Base-by-base conservation (phyloP, 2,888 invertebrate species). In the Ferdinandea cuprea region DNA sequence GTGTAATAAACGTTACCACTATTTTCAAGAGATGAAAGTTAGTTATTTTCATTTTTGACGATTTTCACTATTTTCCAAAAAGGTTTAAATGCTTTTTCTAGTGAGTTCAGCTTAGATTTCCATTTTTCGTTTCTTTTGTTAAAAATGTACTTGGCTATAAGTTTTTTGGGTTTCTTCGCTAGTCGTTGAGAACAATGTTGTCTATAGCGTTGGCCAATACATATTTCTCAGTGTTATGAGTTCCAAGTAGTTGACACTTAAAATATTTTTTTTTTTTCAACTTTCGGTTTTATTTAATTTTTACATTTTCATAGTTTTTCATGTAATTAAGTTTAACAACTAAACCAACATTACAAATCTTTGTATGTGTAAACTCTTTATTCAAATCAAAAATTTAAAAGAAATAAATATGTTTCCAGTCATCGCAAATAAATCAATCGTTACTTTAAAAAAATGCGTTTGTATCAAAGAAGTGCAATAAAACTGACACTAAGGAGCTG, bases 51-150 rank as follows among this genome's bases (percentile, higher is more conserved):
- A 11, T 56, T 56, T 56, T 19, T 56, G 8, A 11, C 17, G n/a
- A 56, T 6, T 37, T 54, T 54, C 11, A 40, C 40, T 1, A 58
- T 58, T 15, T 40, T 40, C 40, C 58, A 40, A n/a, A 37, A 56
- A 8, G 37, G 25, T 21, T 56, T 21, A 13, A 19, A 35, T 19
- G 17, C n/a, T 35, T 54, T 54, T 2, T 58, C 40, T 13, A 28
- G 1, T 7, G 37, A 56, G 1, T 13, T 40, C 1, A 56, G 21
- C 21, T 25, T 56, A 8, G 4, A 13, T 21, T 42, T 59, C 42
- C 42, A 42, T 9, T 63, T 35, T 25, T n/a, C 17, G 11, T 48
- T 48, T 0, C 25, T 21, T 13, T 37, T 28, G 3, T n/a, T 52
- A 15, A 17, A 28, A 4, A 65, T 42, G 1, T 13, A 17, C 30